phyloP scores from a whole-genome alignment of 1,140 invertebrate genomes.

The Drosophila repletoides region DNA sequence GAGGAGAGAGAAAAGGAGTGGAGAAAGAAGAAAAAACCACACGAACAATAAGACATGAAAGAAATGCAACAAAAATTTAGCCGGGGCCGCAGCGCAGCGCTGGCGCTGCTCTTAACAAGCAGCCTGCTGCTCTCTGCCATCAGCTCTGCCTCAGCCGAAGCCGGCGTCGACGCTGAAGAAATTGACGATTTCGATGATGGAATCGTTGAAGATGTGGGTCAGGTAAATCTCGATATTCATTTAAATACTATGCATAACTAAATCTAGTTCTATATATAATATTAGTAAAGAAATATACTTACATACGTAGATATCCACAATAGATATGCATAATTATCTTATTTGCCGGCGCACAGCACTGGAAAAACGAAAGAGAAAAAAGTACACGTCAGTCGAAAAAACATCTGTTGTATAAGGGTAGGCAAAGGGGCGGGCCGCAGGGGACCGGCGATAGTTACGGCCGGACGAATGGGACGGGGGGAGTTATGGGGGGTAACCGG shows the following conservation, averaged over 20 bases:
- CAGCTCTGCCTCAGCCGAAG: too few species aligned
- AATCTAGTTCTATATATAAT: too few species aligned
- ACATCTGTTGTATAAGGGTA: constrained; percentile 29
- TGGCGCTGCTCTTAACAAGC: constrained; percentile 49
- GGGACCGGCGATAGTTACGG: too few species aligned
- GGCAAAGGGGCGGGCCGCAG: neutral
- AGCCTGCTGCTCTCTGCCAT: constrained; percentile 21
- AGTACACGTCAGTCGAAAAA: constrained; percentile 75
- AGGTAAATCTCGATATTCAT: constrained; percentile 43
- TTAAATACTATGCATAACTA: too few species aligned
- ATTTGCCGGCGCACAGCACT: constrained; percentile 38
- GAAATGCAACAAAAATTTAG: constrained; percentile 55
- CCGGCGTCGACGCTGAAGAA: constrained; percentile 25
- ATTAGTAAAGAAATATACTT: neutral
- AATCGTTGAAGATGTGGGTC: constrained; percentile 72
- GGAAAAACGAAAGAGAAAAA: too few species aligned
- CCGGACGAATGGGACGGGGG: constrained; percentile 8
- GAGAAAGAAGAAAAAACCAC: constrained; percentile 28
- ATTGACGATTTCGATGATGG: constrained; percentile 73
- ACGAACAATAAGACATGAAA: constrained; percentile 1
- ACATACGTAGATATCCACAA: too few species aligned
- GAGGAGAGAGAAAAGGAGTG: constrained; percentile 8
- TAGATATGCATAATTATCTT: too few species aligned
- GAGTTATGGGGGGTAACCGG: constrained; percentile 4
- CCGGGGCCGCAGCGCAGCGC: constrained; percentile 50